Evolutionary conservation across 1,140 invertebrate genomes (phyloP).

Genomic region (Pogonus chalceus): DNA sequence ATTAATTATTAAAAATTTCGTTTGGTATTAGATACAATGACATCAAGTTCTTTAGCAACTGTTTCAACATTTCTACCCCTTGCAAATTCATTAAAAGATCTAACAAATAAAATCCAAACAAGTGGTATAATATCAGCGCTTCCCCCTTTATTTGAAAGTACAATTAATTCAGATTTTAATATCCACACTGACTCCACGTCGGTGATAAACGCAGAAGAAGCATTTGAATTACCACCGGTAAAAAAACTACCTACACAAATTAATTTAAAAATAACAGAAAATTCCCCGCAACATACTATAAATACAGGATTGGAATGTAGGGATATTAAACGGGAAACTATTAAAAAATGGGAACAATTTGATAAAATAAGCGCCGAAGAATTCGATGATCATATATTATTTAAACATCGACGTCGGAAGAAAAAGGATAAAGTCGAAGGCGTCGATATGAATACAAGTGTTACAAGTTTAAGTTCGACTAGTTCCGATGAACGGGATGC

Average conservation of each 20-base stretch:
- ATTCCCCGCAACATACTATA: conserved; percentile 12
- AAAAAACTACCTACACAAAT: conserved; percentile 28
- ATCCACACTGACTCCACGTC: conserved; percentile 33
- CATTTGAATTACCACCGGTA: conserved; percentile 37
- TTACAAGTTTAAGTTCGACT: conserved; percentile 21
- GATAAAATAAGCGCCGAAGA: conserved; percentile 43
- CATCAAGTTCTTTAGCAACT: conserved; percentile 16
- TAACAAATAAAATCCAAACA: conserved; percentile 27
- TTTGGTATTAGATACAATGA: neutral
- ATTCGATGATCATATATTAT: conserved; percentile 47
- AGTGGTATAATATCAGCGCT: conserved; percentile 23
- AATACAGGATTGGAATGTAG: conserved; percentile 16
- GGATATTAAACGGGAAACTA: conserved; percentile 11
- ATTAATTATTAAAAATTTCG: neutral
- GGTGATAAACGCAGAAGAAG: conserved; percentile 42
- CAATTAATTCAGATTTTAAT: conserved; percentile 15
- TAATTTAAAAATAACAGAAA: conserved; percentile 19
- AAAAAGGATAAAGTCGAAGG: conserved; percentile 26
- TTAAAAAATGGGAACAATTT: conserved; percentile 34
- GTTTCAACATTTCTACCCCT: conserved; percentile 20
- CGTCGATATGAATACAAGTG: conserved; percentile 18
- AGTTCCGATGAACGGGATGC: conserved; percentile 23
- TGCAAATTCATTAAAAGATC: conserved; percentile 23
- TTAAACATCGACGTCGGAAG: conserved; percentile 35
- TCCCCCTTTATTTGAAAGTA: conserved; percentile 19